phyloP scores from a whole-genome alignment of 2,888 invertebrate genomes.

The Pseudococcus longispinus region DNA sequence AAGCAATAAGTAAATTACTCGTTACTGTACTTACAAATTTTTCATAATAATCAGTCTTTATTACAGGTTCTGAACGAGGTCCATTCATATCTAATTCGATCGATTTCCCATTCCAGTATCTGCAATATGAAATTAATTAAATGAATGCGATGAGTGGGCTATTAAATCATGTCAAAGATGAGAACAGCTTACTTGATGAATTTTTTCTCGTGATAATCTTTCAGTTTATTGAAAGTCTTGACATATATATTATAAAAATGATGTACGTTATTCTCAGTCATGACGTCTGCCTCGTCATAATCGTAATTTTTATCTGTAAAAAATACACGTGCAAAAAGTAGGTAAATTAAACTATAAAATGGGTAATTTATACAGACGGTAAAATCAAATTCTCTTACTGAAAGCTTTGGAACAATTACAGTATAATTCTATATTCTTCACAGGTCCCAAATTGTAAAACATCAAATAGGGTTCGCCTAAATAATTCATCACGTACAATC shows the following conservation, averaged over 20 bases:
- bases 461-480: not conserved
- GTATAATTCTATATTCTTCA: constrained; percentile 10
- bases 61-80: not conserved
- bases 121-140: not conserved
- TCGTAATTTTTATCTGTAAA: not conserved
- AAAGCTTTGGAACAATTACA: not conserved
- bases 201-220: not conserved
- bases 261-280: constrained; percentile 1
- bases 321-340: too few relatives aligned
- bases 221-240: not conserved
- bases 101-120: constrained; percentile 17
- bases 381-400: not conserved
- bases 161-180: not conserved
- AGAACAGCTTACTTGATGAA: not conserved
- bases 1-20: not conserved
- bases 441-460: not conserved
- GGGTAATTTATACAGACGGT: not conserved
- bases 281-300: not conserved
- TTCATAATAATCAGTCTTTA: constrained; percentile 8
- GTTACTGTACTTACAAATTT: not conserved
- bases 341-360: not conserved
- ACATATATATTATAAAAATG: not conserved
- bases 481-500: not conserved
- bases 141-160: not conserved
- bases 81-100: constrained; percentile 6